Conservation (phyloP, 2,797 vertebrate genomes). For the Hypotaenidia philippensis region DNA sequence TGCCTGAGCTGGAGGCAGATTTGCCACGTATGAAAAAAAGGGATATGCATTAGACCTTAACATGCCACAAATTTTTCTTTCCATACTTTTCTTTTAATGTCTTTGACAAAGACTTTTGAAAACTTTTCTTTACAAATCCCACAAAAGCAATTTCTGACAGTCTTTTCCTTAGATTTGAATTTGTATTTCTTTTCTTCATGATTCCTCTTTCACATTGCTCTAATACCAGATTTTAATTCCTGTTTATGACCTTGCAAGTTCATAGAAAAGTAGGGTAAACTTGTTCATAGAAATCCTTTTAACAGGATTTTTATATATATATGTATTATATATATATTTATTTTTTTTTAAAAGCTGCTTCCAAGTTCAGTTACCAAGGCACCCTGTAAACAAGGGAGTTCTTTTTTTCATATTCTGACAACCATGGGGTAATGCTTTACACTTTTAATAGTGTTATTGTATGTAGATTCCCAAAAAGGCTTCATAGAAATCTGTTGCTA, state of each 20-base stretch:
- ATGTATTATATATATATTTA: no score
- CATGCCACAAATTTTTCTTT: not conserved
- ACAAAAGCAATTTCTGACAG: not conserved
- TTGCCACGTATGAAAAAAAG: slow-evolving; percentile 22
- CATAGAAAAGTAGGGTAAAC: not conserved
- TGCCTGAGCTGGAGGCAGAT: slow-evolving; percentile 49
- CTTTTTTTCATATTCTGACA: not conserved
- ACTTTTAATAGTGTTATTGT: not conserved
- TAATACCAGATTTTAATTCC: not conserved
- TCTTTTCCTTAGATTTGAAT: not conserved
- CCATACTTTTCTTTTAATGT: not conserved
- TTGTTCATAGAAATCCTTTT: not conserved
- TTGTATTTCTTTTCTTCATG: not conserved
- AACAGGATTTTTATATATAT: accelerated
- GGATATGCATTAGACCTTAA: not conserved
- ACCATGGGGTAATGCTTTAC: accelerated
- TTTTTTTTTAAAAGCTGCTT: not conserved
- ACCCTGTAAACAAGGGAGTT: not conserved
- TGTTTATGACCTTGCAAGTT: not conserved
- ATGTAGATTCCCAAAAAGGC: not conserved
- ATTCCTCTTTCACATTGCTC: not conserved
- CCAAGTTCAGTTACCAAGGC: not conserved
- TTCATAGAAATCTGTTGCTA: not conserved
- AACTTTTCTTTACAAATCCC: not conserved
- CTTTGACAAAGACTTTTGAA: not conserved